Conservation (phyloP, 1,140 invertebrate genomes). For the Lucilia cuprina region DNA sequence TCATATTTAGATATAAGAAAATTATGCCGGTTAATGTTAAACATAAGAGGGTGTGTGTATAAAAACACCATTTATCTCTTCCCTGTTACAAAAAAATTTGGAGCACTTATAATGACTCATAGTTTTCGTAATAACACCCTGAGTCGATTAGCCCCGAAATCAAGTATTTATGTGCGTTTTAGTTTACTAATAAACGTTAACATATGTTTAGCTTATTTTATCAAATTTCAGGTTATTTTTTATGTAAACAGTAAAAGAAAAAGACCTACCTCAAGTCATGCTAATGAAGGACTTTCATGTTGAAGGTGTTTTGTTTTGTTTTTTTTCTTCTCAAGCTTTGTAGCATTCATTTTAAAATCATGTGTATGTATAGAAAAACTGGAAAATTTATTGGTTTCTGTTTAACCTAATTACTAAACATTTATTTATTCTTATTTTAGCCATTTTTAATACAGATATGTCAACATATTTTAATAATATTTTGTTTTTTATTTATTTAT, state of each 20-base stretch:
- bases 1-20: not conserved
- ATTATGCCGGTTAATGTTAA: not conserved
- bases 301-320: not conserved
- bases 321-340: too few species aligned
- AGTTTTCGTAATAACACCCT: not conserved
- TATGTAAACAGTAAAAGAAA: not conserved
- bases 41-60: not conserved
- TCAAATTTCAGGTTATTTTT: not conserved
- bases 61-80: not conserved
- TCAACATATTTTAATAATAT: not conserved
- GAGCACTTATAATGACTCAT: not conserved
- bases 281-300: not conserved
- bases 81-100: too few species aligned
- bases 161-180: not conserved
- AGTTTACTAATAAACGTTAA: not conserved
- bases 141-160: too few species aligned
- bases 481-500: not conserved
- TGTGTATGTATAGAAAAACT: too few species aligned
- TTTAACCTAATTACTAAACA: too few species aligned
- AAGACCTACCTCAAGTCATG: not conserved
- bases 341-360: too few species aligned
- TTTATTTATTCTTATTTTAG: too few species aligned
- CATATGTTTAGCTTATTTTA: not conserved
- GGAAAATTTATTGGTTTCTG: too few species aligned
- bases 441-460: too few species aligned